Conservation (phyloP, 2,888 invertebrate species). For the Lithophane semibrunnea region DNA sequence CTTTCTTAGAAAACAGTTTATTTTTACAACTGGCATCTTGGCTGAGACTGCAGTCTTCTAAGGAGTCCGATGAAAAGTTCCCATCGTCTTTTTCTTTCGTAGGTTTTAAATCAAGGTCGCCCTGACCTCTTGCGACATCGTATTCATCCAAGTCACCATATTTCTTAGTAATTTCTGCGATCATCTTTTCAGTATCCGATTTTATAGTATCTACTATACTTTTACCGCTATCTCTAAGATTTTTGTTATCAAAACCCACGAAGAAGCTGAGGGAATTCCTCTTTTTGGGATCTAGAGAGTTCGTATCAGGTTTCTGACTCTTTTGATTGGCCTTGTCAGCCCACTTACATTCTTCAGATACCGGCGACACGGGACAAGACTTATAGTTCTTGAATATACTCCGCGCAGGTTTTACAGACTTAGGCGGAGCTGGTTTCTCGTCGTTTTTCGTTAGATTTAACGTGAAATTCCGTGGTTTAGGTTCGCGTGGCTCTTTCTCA, state of each 20-base stretch:
- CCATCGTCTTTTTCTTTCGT: slow-evolving; percentile 91
- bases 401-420: slow-evolving; percentile 78
- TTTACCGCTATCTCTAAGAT: slow-evolving; percentile 86
- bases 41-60: slow-evolving; percentile 93
- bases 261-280: slow-evolving; percentile 92
- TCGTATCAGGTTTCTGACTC: slow-evolving; percentile 74
- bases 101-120: slow-evolving; percentile 84
- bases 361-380: slow-evolving; percentile 95
- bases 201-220: slow-evolving; percentile 92
- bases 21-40: slow-evolving; percentile 89
- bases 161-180: slow-evolving; percentile 91
- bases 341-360: slow-evolving; percentile 94
- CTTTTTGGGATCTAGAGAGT: slow-evolving; percentile 87
- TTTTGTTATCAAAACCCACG: slow-evolving; percentile 90
- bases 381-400: slow-evolving; percentile 93
- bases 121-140: slow-evolving; percentile 70
- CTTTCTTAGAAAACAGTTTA: slow-evolving; percentile 88
- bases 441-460: slow-evolving; percentile 80
- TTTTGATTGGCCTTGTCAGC: slow-evolving; percentile 82
- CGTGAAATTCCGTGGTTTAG: slow-evolving; percentile 84
- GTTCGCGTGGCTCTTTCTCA: slow-evolving; percentile 72
- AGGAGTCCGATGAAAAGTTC: slow-evolving; percentile 94
- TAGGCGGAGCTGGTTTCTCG: slow-evolving; percentile 81
- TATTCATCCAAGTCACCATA: slow-evolving; percentile 91
- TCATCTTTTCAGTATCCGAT: slow-evolving; percentile 92